Conservation (phyloP, 2,113 vertebrate genomes). For the Sander vitreus region DNA sequence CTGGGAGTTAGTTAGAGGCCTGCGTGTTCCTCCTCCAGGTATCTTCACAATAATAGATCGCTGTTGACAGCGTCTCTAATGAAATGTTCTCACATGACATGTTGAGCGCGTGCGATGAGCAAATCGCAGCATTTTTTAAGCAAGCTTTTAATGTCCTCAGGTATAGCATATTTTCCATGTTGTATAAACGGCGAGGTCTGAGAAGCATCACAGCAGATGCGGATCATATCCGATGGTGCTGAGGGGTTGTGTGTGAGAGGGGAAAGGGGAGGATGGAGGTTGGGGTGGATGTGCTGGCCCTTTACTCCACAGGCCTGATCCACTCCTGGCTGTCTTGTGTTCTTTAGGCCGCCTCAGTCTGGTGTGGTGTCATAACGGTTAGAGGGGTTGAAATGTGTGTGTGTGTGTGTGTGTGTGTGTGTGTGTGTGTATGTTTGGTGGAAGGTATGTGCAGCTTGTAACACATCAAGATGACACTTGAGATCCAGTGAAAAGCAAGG, state of each 20-base stretch:
- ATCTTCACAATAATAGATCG: conserved; percentile 63
- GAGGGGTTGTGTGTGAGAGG: not conserved
- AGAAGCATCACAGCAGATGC: conserved; percentile 10
- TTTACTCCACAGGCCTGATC: conserved; percentile 26
- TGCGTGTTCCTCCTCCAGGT: conserved; percentile 59
- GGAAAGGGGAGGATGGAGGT: conserved; percentile 19
- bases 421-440: not conserved
- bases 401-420: conserved; percentile 15
- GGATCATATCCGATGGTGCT: conserved; percentile 1
- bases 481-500: conserved; percentile 8
- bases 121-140: conserved; percentile 34
- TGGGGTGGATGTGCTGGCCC: not conserved
- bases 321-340: conserved; percentile 23
- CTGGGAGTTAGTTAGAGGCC: conserved; percentile 73
- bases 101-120: conserved; percentile 17
- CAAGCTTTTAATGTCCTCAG: conserved; percentile 49
- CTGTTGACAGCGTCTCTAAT: conserved; percentile 75
- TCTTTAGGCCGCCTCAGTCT: conserved; percentile 39
- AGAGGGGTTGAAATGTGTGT: conserved; percentile 31
- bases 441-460: conserved; percentile 23
- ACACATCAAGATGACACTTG: conserved; percentile 43
- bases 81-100: conserved; percentile 70
- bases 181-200: conserved; percentile 4
- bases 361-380: conserved; percentile 47
- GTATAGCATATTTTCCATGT: conserved; percentile 45